Evolutionary conservation across 2,797 vertebrate species (phyloP), one percentile per base, ranked within the genome.

Genomic region (Acestrorhynchus altus): DNA sequence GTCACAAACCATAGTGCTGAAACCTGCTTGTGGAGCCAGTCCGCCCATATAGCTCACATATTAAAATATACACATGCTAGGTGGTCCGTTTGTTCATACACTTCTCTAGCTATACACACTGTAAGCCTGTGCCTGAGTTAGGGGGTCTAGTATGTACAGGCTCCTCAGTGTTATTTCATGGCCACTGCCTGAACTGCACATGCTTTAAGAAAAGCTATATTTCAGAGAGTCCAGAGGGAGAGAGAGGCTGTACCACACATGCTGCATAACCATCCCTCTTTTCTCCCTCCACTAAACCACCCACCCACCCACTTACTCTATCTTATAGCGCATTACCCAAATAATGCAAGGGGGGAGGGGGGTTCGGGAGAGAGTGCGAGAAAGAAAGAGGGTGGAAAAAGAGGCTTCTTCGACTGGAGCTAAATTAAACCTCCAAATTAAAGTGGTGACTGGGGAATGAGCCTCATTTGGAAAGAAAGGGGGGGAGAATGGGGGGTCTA

Each of bases 401-500:
- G 44, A 47, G 46, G 56, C 60, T 72, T 63, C 82, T 82, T 83
- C 73, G 80, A 82, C 80, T 83, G 84, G 46, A 67, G 75, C 80
- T 74, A 78, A 83, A 88, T 87, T 84, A 87, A 83, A 85, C 68
- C 74, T 76, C 78, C 49, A 76, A 83, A 78, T 82, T 85, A 85
- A 69, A 82, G 78, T 74, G 71, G 40, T 8, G 70, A 78, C 31
- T 24, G 71, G 78, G 73, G 63, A 84, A 76, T 78, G 77, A 80
- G 82, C 73, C 81, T 83, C 66, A 80, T 83, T 79, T 69, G 52
- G 66, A 67, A 59, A 74, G 77, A 77, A 57, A 68, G 20, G 42
- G 54, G 26, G 68, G 35, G 63, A 12, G 39, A 39, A 47, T 40
- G 13, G 39, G 44, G 61, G 24, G 28, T 10, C 60, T 49, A 9